Conservation (phyloP, 2,113 vertebrate species). For the Stegastes partitus region DNA sequence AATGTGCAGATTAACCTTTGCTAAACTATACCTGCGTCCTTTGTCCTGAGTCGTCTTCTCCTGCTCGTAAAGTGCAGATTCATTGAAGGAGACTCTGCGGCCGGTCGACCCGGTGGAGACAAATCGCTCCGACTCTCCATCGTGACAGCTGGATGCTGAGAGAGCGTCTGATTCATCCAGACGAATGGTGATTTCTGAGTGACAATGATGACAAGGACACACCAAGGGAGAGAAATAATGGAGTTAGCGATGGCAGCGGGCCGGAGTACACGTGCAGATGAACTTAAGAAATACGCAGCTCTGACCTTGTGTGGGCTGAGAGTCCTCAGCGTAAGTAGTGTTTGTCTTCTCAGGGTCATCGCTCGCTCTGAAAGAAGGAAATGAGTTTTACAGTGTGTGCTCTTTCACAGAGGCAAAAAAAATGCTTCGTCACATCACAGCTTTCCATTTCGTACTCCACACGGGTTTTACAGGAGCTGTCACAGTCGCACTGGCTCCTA, state of each 20-base stretch:
- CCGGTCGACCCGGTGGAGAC: conserved; percentile 88
- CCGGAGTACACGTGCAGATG: background rate
- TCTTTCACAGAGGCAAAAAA: conserved; percentile 5
- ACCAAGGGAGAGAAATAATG: background rate
- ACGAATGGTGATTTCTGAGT: conserved; percentile 90
- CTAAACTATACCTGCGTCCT: conserved; percentile 88
- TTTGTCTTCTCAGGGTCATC: conserved; percentile 97
- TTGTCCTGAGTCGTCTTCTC: conserved; percentile 91
- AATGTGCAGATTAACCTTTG: background rate
- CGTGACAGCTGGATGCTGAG: conserved; percentile 86
- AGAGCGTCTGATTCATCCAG: conserved; percentile 90
- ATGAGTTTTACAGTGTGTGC: conserved; percentile 3
- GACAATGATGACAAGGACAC: conserved; percentile 23
- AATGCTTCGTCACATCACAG: conserved; percentile 9
- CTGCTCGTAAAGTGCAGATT: conserved; percentile 93
- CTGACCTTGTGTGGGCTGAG: conserved; percentile 92
- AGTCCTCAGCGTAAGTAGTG: conserved; percentile 93
- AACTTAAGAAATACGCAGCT: background rate
- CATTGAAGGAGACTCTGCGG: conserved; percentile 96
- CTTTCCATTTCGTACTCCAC: conserved; percentile 18
- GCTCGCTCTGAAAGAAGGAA: conserved; percentile 85
- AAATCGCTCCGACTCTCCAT: conserved; percentile 90
- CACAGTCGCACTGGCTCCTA: background rate
- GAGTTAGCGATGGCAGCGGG: background rate
- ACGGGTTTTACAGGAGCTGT: background rate